Evolutionary conservation across 2,888 invertebrate species (phyloP), one percentile per base, ranked within the genome.

Genomic region (Cryptus viduatorius): DNA sequence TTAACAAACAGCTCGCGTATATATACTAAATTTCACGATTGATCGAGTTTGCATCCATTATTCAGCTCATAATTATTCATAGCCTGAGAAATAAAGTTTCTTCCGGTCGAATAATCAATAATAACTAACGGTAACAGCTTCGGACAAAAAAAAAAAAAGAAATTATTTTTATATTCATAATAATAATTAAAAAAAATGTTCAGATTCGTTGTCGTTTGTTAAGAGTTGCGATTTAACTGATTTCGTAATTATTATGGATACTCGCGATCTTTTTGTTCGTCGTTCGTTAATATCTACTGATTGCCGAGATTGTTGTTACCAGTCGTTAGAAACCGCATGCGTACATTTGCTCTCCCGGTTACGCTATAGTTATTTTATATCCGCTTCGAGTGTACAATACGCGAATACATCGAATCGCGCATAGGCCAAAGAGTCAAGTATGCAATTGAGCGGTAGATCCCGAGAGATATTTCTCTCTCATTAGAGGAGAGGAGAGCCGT

Each of bases 371-470:
- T 37, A 69, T 79, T 84, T 81, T 48, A 81, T 69, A 84, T 81
- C 84, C 73, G 84, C 78, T 48, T 81, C 64, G 79, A 59, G 61
- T 73, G 69, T 29, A 53, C 48, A 44, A 67, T 77, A 59, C 72
- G 65, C 82, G 73, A 79, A 68, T 77, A 81, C 71, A 84, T 82
- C 53, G 79, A 16, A 8, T 56, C 69, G 46, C 79, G 59, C 59
- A 59, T 29, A 82, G 89, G 89, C 85, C 87, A 89, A 87, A 75
- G 80, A 89, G 90, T 90, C 88, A 90, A 89, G 86, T 89, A 84
- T 88, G 85, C 87, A 88, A 89, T 89, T 89, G 86, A 88, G 82
- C 82, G 69, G 37, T 46, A 53, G 82, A 84, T 84, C 79, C 79
- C 46, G 50, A 50, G 42, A 56, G 50, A 64, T 59, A 19, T 53